phyloP scores from a whole-genome alignment of 2,113 vertebrate species.

The Zosterops hypoxanthus region DNA sequence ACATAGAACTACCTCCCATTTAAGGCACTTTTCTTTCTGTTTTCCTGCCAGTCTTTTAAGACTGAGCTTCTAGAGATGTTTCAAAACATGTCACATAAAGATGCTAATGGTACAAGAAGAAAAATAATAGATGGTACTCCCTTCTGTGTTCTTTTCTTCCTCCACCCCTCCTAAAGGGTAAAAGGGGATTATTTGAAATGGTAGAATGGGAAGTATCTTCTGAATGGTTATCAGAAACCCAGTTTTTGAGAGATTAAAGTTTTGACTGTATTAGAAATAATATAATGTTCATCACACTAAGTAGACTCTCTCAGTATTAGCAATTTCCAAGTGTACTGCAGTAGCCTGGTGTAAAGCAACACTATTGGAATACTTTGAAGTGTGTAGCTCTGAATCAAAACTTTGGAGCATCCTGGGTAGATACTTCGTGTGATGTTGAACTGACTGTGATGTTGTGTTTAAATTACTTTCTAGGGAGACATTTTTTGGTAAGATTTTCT shows the following conservation, averaged over 20 bases:
- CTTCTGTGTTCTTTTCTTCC: neutral
- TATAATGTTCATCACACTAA: fast-evolving
- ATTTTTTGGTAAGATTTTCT: neutral
- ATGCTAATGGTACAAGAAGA: neutral
- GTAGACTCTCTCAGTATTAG: neutral
- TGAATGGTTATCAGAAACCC: neutral
- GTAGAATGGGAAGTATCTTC: neutral
- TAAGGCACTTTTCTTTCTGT: neutral
- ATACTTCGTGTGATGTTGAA: neutral
- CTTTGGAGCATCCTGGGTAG: neutral
- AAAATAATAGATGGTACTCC: neutral
- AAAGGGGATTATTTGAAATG: neutral
- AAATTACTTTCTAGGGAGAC: neutral
- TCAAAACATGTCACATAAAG: neutral
- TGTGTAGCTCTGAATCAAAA: neutral
- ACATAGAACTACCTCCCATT: neutral
- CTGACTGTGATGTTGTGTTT: neutral
- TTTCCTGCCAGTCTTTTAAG: neutral
- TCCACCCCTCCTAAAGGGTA: neutral
- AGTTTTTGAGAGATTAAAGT: neutral
- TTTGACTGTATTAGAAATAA: neutral
- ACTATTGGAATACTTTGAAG: neutral
- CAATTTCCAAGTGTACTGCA: neutral
- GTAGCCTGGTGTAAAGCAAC: neutral
- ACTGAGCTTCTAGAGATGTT: neutral